A percentile compares a stretch with the other conserved stretches of the same genome.
Evolutionary conservation across 2,888 invertebrate species (phyloP).

Genomic region (Cheilosia impressa): DNA sequence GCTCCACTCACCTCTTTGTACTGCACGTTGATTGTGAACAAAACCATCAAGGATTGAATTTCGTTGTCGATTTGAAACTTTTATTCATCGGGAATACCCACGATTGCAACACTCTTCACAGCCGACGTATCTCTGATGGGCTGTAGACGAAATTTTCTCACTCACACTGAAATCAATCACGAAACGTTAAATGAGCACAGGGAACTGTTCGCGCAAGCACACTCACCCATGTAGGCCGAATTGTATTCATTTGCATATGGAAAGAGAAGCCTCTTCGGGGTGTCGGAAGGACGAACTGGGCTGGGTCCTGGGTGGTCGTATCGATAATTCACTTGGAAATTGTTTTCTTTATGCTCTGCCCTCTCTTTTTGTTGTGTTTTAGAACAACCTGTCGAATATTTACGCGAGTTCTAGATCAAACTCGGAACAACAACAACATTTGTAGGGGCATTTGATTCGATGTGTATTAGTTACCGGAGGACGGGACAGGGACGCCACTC

Average conservation of each 20-base stretch:
- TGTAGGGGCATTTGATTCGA: neutral
- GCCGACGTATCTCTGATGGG: neutral
- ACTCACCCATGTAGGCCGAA: conserved; percentile 29
- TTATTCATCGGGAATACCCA: conserved; percentile 57
- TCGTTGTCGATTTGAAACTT: conserved; percentile 50
- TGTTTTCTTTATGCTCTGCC: conserved; percentile 23
- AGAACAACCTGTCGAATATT: conserved; percentile 62
- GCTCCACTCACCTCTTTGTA: conserved; percentile 63
- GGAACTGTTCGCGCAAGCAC: conserved; percentile 38
- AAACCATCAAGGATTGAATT: conserved; percentile 68
- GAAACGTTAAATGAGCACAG: conserved; percentile 66
- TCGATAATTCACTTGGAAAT: conserved; percentile 49
- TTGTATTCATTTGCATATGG: conserved; percentile 49
- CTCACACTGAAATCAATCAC: conserved; percentile 66
- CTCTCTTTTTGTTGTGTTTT: conserved; percentile 31
- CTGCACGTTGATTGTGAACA: conserved; percentile 49
- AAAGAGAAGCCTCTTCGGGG: conserved; percentile 10
- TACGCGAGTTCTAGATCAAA: conserved; percentile 36
- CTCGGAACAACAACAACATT: conserved; percentile 1
- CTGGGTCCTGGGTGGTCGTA: conserved; percentile 37
- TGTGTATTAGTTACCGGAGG: conserved; percentile 8
- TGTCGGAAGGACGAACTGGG: conserved; percentile 26
- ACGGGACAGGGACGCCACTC: conserved; percentile 9
- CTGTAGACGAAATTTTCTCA: neutral
- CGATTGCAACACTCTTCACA: conserved; percentile 21